These are phyloP conservation scores for Byasa hedistus DNA, from an alignment of 2,888 invertebrate genomes.

Conservation along the genomic window DNA sequence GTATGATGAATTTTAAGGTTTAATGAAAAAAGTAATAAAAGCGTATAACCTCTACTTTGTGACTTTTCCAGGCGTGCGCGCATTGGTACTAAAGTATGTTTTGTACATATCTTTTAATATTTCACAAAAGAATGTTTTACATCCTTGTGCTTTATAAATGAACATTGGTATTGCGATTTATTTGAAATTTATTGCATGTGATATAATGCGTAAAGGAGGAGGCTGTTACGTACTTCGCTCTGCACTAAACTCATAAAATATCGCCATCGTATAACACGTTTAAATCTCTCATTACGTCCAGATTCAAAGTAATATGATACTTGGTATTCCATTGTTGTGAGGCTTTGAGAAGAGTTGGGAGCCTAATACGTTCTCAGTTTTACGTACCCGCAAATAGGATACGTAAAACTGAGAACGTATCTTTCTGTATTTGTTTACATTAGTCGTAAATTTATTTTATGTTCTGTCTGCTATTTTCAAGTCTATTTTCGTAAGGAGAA, in stretches of 20 bases:
- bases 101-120: not conserved
- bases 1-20: too few species aligned
- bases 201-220: not conserved
- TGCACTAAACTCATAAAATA: not conserved
- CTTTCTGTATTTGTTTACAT: constrained; percentile 21
- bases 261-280: not conserved
- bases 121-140: not conserved
- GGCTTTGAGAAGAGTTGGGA: not conserved
- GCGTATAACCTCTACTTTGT: too few species aligned
- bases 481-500: not conserved
- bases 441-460: not conserved
- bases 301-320: constrained; percentile 19
- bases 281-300: constrained; percentile 1
- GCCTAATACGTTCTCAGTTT: constrained; percentile 11
- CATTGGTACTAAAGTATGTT: too few species aligned
- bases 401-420: constrained; percentile 10
- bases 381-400: too few species aligned
- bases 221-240: not conserved
- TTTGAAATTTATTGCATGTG: not conserved
- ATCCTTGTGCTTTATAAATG: not conserved
- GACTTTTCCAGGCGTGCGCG: too few species aligned
- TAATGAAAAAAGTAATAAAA: too few species aligned
- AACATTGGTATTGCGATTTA: not conserved
- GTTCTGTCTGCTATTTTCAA: not conserved
- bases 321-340: constrained; percentile 19